Percentiles rank a stretch among this genome's conserved stretches.
phyloP scores from a whole-genome alignment of 2,797 vertebrate species.

The Echiichthys vipera region DNA sequence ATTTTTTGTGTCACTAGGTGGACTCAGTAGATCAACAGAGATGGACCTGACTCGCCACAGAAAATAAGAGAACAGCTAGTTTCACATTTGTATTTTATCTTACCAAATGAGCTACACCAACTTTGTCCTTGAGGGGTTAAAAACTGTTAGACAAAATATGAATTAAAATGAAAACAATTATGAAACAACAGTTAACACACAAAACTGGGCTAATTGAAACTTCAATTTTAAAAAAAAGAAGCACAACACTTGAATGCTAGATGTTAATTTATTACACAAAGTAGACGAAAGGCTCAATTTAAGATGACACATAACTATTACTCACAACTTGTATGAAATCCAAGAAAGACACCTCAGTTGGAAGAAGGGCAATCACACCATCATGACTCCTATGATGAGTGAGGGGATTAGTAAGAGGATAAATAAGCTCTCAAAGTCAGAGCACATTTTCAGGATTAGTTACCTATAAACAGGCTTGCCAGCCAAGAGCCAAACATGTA shows the following conservation, averaged over 20 bases:
- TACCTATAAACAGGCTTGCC: conserved; percentile 7
- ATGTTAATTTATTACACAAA: conserved; percentile 73
- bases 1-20: conserved; percentile 52
- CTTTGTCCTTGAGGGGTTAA: not conserved
- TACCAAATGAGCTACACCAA: not conserved
- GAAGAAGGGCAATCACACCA: conserved; percentile 43
- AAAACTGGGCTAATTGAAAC: not conserved
- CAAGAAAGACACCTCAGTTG: conserved; percentile 61
- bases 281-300: conserved; percentile 45
- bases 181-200: not conserved
- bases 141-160: not conserved
- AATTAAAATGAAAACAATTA: not conserved
- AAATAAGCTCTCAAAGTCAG: conserved; percentile 10
- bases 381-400: conserved; percentile 19
- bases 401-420: conserved; percentile 20
- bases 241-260: conserved; percentile 35
- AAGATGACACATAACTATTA: conserved; percentile 68
- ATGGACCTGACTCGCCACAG: too few relatives aligned
- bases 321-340: conserved; percentile 58
- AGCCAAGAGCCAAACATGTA: not conserved
- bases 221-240: not conserved
- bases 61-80: not conserved
- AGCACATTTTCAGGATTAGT: conserved; percentile 12
- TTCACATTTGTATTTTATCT: conserved; percentile 10
- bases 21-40: conserved; percentile 46